phyloP scores from a whole-genome alignment of 2,888 invertebrate genomes.

The Cistogaster globosa region DNA sequence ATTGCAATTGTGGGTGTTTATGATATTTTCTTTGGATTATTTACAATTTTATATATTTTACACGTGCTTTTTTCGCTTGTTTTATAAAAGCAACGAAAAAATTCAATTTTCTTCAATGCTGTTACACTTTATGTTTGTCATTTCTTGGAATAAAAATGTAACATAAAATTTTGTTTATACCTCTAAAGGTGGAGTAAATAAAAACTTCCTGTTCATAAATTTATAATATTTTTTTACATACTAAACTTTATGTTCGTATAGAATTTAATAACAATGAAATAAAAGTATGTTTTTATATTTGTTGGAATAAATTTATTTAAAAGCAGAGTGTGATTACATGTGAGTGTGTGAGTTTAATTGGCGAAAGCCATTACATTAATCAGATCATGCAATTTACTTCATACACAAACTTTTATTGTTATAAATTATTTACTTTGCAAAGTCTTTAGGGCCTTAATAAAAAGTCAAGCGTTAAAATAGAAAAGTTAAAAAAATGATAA shows the following conservation, averaged over 20 bases:
- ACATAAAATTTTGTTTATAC: background rate
- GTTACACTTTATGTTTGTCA: slow-evolving; percentile 44
- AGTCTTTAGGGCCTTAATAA: too few relatives aligned
- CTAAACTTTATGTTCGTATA: background rate
- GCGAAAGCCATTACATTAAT: too few relatives aligned
- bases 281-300: background rate
- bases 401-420: too few relatives aligned
- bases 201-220: background rate
- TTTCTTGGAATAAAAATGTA: slow-evolving; percentile 35
- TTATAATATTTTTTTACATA: background rate
- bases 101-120: slow-evolving; percentile 59
- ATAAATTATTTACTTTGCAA: too few relatives aligned
- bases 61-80: slow-evolving; percentile 19
- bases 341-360: too few relatives aligned
- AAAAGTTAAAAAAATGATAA: too few relatives aligned
- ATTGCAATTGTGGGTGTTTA: background rate
- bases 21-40: slow-evolving; percentile 28
- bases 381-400: too few relatives aligned
- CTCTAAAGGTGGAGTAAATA: background rate
- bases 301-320: background rate
- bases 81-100: slow-evolving; percentile 38
- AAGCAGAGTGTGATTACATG: background rate
- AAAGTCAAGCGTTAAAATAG: too few relatives aligned
- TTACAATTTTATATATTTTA: slow-evolving; percentile 39
- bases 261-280: background rate